Base-by-base conservation (phyloP, 2,113 vertebrate genomes). In the Calyptomena viridis region DNA sequence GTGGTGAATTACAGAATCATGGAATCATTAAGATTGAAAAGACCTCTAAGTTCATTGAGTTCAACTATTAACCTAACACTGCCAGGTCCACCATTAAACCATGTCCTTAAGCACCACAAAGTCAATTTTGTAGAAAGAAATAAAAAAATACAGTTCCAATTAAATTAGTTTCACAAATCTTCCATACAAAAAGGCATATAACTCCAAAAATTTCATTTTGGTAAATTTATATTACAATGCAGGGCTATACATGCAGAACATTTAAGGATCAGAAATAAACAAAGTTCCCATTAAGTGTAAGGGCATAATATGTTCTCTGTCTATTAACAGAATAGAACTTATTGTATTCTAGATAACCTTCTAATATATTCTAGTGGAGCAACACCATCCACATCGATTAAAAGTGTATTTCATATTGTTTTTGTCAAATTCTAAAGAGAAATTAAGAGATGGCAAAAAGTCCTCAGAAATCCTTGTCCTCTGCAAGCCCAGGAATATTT, bases 171-270 rank as follows among this genome's bases (percentile, higher is more conserved):
- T 50, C 60, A 20, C 19, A 89, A 20, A 9, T 80, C 24, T 71
- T 10, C 11, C 17, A 16, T 50, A 50, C 11, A 71, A 91, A 85
- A 83, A 58, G 15, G 4, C 9, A 53, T 37, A 35, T 28, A 64
- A 47, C 5, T 35, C 4, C 0, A 58, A 44, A 72, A 67, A 30
- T n/a, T 1, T 5, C 0, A 13, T 55, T 52, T 63, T 72, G 12
- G 14, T 55, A 33, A 27, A 42, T 80, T 64, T 76, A 9, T 79
- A 35, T 63, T 55, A 9, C 14, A 66, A 4, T 58, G 9, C 22
- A 90, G 40, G 42, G 4, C 15, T 33, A 21, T 46, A 71, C 5
- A 24, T 49, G 35, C 21, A 37, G 30, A 79, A 59, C 7, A 25
- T 64, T 39, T 79, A 55, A 73, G 19, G 7, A 46, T 63, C 17